phyloP scores from a whole-genome alignment of 2,888 invertebrate genomes.

The Proisotoma minuta region DNA sequence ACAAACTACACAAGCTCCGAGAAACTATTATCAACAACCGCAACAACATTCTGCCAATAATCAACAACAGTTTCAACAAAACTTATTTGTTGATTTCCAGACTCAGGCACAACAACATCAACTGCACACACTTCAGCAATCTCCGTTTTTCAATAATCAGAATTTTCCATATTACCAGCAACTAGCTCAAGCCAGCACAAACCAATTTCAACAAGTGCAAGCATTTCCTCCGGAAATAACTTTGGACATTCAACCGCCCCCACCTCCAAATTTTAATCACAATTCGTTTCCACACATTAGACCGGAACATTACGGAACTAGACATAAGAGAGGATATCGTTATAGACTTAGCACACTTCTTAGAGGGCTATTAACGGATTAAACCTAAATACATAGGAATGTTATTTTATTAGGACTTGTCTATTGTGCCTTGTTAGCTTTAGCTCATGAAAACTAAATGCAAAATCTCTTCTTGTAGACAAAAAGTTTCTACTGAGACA shows the following conservation, averaged over 20 bases:
- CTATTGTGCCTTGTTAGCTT: too few relatives aligned
- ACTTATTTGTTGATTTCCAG: conserved; percentile 4
- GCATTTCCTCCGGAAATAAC: neutral
- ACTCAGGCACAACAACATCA: conserved; percentile 10
- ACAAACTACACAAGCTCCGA: conserved; percentile 15
- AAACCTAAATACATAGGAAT: too few relatives aligned
- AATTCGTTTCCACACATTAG: neutral
- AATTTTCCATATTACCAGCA: neutral
- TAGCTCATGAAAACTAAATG: too few relatives aligned
- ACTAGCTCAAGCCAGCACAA: conserved; percentile 1
- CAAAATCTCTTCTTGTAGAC: too few relatives aligned
- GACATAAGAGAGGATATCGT: conserved; percentile 31
- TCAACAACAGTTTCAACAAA: conserved; percentile 21
- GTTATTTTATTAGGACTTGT: too few relatives aligned
- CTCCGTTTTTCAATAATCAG: neutral
- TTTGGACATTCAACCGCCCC: conserved; percentile 12
- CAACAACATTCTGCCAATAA: conserved; percentile 1
- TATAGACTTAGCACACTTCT: conserved; percentile 30
- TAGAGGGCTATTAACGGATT: conserved; percentile 18
- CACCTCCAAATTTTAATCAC: conserved; percentile 18
- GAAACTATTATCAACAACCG: too few relatives aligned
- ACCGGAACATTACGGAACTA: conserved; percentile 21
- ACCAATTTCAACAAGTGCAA: neutral
- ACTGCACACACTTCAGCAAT: neutral
- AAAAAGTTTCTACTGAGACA: too few relatives aligned